These are phyloP conservation scores for Chrysopilus asiliformis DNA, from an alignment of 2,888 invertebrate species.

Conservation along the genomic window DNA sequence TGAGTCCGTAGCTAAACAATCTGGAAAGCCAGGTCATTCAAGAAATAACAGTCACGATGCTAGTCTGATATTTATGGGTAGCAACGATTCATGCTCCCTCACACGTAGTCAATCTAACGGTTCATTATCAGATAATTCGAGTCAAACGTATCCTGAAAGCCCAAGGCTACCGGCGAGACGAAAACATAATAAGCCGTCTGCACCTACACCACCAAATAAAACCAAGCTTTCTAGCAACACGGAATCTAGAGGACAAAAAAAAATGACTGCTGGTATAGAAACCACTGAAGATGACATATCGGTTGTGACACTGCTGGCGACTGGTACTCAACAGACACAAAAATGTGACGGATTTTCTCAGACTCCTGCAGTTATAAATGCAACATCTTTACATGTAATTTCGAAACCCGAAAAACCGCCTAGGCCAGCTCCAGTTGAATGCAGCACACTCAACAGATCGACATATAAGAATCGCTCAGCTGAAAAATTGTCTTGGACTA, in stretches of 20 bases:
- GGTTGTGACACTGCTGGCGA: slow-evolving; percentile 15
- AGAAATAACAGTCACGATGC: slow-evolving; percentile 48
- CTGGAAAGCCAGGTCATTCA: slow-evolving; percentile 30
- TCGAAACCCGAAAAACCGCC: slow-evolving; percentile 50
- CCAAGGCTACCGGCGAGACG: slow-evolving; percentile 57
- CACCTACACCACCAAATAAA: slow-evolving; percentile 48
- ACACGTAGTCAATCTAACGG: slow-evolving; percentile 50
- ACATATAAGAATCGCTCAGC: slow-evolving; percentile 16
- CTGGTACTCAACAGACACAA: slow-evolving; percentile 21
- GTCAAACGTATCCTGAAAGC: slow-evolving; percentile 56
- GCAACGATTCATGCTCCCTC: slow-evolving; percentile 21
- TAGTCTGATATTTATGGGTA: slow-evolving; percentile 36
- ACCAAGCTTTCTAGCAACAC: slow-evolving; percentile 16
- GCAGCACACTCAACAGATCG: slow-evolving; percentile 18
- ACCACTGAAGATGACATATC: background rate
- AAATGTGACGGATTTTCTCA: slow-evolving; percentile 19
- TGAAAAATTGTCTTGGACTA: slow-evolving; percentile 15
- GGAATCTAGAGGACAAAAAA: background rate
- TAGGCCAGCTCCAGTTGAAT: slow-evolving; percentile 35
- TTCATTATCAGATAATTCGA: slow-evolving; percentile 51
- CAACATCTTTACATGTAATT: slow-evolving; percentile 19
- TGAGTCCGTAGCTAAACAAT: slow-evolving; percentile 16
- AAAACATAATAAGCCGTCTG: slow-evolving; percentile 61
- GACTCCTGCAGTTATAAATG: slow-evolving; percentile 12
- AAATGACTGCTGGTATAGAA: background rate